Percentiles rank a stretch among this genome's conserved stretches.
These are phyloP conservation scores for Glossophaga mutica DNA, from an alignment of 2,797 vertebrate genomes.

Conservation along the genomic window DNA sequence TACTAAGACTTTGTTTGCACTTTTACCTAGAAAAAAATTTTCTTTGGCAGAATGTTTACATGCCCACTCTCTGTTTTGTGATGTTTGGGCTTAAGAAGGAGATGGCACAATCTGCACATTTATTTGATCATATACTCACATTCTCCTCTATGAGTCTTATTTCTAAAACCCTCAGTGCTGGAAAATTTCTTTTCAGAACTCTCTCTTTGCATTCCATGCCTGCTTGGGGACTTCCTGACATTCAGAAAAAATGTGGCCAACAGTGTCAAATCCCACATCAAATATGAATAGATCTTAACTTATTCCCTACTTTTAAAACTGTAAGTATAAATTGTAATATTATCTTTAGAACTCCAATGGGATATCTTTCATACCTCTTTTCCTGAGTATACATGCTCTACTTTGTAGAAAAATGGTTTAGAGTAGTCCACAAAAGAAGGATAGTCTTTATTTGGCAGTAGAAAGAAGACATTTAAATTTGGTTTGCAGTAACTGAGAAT, in stretches of 20 bases:
- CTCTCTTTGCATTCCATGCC: rapidly evolving
- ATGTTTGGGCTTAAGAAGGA: not conserved
- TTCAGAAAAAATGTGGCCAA: not conserved
- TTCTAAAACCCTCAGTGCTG: not conserved
- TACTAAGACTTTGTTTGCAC: not conserved
- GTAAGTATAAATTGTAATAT: not conserved
- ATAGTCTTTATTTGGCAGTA: not conserved
- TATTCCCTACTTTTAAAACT: not conserved
- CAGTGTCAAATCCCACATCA: not conserved
- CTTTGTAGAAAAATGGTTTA: not conserved
- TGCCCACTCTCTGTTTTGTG: not conserved
- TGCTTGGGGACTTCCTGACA: not conserved
- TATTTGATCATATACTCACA: not conserved
- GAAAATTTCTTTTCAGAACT: not conserved
- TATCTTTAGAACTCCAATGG: not conserved
- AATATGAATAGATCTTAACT: not conserved
- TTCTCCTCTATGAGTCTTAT: not conserved
- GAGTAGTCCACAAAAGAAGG: not conserved
- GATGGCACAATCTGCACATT: not conserved
- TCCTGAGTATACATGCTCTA: not conserved
- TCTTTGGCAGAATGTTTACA: not conserved
- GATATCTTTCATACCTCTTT: not conserved
- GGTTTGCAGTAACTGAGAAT: not conserved
- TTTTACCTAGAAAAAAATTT: not conserved
- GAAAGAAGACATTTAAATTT: not conserved